These are phyloP conservation scores for Rhopalosiphum maidis DNA, from an alignment of 1,140 invertebrate species.

Conservation along the genomic window DNA sequence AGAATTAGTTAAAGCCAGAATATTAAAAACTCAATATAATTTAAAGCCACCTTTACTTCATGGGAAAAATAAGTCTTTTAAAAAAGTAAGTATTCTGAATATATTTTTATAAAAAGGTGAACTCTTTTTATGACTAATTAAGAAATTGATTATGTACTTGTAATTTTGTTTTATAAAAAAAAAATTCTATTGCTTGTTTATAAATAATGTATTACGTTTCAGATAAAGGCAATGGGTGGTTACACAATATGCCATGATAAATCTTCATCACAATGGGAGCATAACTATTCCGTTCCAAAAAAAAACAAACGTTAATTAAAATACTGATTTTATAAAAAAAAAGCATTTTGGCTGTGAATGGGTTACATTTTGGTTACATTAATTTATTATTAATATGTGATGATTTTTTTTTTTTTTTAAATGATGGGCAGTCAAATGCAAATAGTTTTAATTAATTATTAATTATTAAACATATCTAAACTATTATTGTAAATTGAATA, in stretches of 20 bases:
- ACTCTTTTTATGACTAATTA: neutral
- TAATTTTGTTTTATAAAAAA: neutral
- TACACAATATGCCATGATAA: conserved; percentile 52
- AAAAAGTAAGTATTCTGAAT: conserved; percentile 40
- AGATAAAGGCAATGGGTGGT: conserved; percentile 48
- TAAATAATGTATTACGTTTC: neutral
- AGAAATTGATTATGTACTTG: neutral
- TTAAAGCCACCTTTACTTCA: conserved; percentile 6
- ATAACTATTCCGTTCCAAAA: conserved; percentile 36
- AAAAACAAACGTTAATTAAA: conserved; percentile 4
- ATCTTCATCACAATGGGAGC: conserved; percentile 25
- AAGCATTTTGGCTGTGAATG: conserved; percentile 44
- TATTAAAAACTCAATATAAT: conserved; percentile 49
- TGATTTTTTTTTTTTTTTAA: neutral
- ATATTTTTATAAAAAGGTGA: neutral
- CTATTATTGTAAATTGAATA: neutral
- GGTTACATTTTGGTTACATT: conserved; percentile 4
- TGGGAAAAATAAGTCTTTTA: conserved; percentile 32
- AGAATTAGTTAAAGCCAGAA: conserved; percentile 24
- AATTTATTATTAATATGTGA: neutral
- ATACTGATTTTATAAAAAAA: neutral
- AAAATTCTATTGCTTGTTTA: neutral
- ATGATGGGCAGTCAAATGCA: neutral
- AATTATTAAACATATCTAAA: neutral
- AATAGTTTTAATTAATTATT: neutral